Conservation (phyloP, 1,140 invertebrate species). For the Trypoxylus dichotomus region DNA sequence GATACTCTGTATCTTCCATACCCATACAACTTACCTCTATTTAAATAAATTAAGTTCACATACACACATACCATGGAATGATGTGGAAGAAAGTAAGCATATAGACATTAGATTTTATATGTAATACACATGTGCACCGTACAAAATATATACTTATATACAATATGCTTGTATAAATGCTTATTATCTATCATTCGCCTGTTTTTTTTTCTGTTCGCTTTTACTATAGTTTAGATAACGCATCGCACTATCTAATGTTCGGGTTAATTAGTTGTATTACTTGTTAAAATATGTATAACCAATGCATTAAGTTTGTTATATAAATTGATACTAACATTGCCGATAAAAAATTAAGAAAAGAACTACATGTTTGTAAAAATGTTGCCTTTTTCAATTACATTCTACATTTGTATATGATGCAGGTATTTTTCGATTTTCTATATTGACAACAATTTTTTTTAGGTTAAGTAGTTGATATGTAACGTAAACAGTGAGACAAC, state of each 20-base stretch:
- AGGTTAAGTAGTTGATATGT: not conserved
- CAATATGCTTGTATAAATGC: conserved; percentile 7
- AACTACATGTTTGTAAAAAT: not conserved
- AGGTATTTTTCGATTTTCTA: not conserved
- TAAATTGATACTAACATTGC: not conserved
- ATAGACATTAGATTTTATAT: not conserved
- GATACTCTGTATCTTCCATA: no score
- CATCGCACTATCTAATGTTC: conserved; percentile 4
- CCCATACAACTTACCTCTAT: not conserved
- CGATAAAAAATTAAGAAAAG: not conserved
- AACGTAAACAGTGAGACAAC: no score
- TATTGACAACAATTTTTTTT: not conserved
- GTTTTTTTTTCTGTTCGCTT: not conserved
- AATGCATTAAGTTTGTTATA: not conserved
- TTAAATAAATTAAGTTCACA: not conserved
- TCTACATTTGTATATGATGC: not conserved
- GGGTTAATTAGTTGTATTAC: not conserved
- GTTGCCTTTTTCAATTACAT: not conserved
- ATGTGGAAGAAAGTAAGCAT: not conserved
- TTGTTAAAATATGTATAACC: not conserved
- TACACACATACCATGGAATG: not conserved
- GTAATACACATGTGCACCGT: no score
- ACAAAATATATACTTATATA: no score
- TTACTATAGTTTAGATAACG: conserved; percentile 5
- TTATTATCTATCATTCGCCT: not conserved